A percentile compares a stretch with the other conserved stretches of the same genome.
These are phyloP conservation scores for Leguminivora glycinivorella DNA, from an alignment of 1,140 invertebrate genomes.

Conservation along the genomic window DNA sequence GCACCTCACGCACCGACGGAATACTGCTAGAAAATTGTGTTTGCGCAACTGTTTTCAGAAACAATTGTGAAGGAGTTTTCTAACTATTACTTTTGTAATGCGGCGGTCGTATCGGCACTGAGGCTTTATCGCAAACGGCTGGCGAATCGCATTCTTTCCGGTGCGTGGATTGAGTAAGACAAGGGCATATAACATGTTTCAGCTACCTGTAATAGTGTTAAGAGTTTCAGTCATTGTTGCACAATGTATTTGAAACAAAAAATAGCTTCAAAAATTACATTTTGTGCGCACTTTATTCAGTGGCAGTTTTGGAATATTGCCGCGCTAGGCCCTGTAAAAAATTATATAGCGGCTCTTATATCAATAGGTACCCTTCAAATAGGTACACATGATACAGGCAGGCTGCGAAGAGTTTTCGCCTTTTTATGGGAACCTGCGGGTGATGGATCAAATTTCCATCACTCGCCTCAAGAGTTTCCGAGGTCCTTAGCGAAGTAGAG, in stretches of 20 bases:
- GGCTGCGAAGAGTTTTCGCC: too few species aligned
- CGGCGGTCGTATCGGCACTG: slow-evolving; percentile 37
- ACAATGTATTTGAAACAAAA: neutral
- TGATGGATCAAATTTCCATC: too few species aligned
- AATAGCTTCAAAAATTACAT: neutral
- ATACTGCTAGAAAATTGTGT: slow-evolving; percentile 58
- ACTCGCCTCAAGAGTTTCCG: too few species aligned
- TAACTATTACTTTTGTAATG: slow-evolving; percentile 68
- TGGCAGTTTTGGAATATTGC: too few species aligned
- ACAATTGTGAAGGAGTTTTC: slow-evolving; percentile 74
- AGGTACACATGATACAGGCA: too few species aligned
- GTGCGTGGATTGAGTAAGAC: slow-evolving; percentile 5
- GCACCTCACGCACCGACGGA: slow-evolving; percentile 38
- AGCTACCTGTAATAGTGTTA: too few species aligned
- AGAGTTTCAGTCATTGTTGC: neutral
- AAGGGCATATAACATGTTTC: slow-evolving; percentile 6
- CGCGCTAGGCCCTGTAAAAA: too few species aligned
- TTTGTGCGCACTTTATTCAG: too few species aligned
- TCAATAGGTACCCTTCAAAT: too few species aligned
- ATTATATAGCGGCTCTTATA: too few species aligned
- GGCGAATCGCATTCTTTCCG: slow-evolving; percentile 22
- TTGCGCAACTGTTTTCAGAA: slow-evolving; percentile 74
- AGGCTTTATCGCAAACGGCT: slow-evolving; percentile 39
- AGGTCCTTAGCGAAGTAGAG: too few species aligned
- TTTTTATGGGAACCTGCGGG: too few species aligned